Evolutionary conservation across 2,113 vertebrate genomes (phyloP).

Genomic region (Equus przewalskii): DNA sequence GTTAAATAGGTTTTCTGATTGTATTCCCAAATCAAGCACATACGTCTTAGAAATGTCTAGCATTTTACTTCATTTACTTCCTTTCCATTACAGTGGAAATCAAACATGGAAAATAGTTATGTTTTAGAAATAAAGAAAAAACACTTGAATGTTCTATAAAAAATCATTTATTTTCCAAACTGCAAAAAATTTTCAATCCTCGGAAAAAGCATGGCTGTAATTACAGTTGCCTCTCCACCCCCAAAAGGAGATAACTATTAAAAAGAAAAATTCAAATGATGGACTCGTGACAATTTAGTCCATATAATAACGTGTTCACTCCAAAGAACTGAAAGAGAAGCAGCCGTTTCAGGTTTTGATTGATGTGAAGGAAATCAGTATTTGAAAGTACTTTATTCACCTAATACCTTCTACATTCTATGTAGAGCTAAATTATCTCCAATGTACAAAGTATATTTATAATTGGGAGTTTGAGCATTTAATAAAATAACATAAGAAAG

Average conservation of each 20-base stretch:
- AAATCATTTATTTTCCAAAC: conserved; percentile 54
- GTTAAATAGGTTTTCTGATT: conserved; percentile 44
- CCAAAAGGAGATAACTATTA: background rate
- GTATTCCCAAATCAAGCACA: background rate
- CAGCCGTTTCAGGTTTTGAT: conserved; percentile 60
- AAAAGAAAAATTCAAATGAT: conserved; percentile 50
- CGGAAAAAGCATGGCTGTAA: background rate
- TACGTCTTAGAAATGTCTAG: conserved; percentile 51
- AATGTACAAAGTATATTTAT: conserved; percentile 60
- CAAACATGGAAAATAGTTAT: conserved; percentile 13
- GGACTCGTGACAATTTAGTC: background rate
- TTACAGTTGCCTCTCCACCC: background rate
- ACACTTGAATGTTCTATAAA: background rate
- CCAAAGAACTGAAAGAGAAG: background rate
- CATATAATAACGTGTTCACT: conserved; percentile 45
- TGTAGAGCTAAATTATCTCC: conserved; percentile 18
- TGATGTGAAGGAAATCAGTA: background rate
- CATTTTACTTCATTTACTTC: conserved; percentile 12
- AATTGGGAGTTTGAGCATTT: conserved; percentile 57
- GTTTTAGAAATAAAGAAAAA: conserved; percentile 30
- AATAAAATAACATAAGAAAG: conserved; percentile 58
- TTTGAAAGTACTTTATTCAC: conserved; percentile 53
- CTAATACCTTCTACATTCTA: background rate
- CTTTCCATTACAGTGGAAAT: conserved; percentile 1
- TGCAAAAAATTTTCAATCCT: background rate